Evolutionary conservation across 2,797 vertebrate genomes (phyloP).

Genomic region (Morus bassanus): DNA sequence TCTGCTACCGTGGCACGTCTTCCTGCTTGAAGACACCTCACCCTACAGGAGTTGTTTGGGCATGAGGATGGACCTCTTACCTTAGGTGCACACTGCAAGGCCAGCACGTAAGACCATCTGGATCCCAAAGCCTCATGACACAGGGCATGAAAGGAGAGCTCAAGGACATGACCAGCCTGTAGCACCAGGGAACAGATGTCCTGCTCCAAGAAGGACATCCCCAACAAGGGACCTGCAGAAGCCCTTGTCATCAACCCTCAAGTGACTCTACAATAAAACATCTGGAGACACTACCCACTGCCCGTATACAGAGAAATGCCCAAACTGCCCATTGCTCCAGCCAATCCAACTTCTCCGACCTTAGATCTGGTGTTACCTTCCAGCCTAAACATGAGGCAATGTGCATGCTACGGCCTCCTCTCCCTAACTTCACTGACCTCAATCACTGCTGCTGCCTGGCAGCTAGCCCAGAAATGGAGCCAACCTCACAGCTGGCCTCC

Average conservation of each 20-base stretch:
- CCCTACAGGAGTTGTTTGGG: conserved; percentile 50
- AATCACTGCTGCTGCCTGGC: neutral
- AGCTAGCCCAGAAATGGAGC: neutral
- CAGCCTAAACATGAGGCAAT: neutral
- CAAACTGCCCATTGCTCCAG: neutral
- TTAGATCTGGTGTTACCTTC: neutral
- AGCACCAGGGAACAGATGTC: neutral
- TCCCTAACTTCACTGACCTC: neutral
- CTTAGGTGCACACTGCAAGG: neutral
- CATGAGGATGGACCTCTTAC: neutral
- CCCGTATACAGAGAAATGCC: neutral
- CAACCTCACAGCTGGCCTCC: neutral
- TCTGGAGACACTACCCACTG: neutral
- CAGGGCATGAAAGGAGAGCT: neutral
- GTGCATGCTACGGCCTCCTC: neutral
- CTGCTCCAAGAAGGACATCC: neutral
- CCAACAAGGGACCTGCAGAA: neutral
- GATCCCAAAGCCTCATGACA: neutral
- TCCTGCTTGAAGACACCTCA: conserved; percentile 61
- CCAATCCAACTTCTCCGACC: neutral
- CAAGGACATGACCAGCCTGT: neutral
- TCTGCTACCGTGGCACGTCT: neutral
- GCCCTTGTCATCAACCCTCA: neutral
- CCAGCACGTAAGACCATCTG: neutral
- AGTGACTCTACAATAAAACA: neutral